Percentiles rank a stretch among this genome's conserved stretches.
Conservation (phyloP, 2,888 invertebrate genomes). For the Tachina fera region DNA sequence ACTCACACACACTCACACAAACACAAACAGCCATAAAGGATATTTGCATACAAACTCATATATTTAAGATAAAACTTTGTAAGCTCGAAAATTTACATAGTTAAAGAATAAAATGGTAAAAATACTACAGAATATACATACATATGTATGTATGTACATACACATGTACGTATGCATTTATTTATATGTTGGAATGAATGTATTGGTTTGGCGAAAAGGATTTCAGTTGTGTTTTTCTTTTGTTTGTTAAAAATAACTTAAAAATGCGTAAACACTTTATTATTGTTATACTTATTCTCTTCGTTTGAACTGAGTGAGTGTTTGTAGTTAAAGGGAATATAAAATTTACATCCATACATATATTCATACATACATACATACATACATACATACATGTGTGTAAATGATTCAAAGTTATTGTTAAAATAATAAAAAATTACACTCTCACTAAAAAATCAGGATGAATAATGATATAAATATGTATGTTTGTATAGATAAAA, state of each 20-base stretch:
- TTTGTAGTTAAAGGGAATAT: constrained; percentile 11
- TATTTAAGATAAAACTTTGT: constrained; percentile 44
- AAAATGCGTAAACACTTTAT: constrained; percentile 49
- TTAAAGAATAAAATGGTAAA: constrained; percentile 25
- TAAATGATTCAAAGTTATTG: neutral
- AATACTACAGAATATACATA: constrained; percentile 3
- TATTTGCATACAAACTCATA: constrained; percentile 12
- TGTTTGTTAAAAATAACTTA: constrained; percentile 27
- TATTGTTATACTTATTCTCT: constrained; percentile 22
- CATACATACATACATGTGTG: neutral
- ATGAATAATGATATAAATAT: too few species aligned
- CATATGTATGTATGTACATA: neutral
- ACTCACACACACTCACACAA: neutral
- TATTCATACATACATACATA: neutral
- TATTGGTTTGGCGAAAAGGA: constrained; percentile 37
- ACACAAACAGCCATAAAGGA: neutral
- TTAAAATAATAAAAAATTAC: neutral
- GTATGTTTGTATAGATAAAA: too few species aligned
- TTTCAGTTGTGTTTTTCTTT: constrained; percentile 33
- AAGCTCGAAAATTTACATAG: constrained; percentile 53
- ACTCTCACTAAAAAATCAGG: too few species aligned
- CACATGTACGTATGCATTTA: neutral
- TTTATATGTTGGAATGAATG: constrained; percentile 2
- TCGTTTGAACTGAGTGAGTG: neutral
- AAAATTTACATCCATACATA: neutral